These are phyloP conservation scores for Rhinoptilus africanus DNA, from an alignment of 2,113 vertebrate species.

Conservation along the genomic window DNA sequence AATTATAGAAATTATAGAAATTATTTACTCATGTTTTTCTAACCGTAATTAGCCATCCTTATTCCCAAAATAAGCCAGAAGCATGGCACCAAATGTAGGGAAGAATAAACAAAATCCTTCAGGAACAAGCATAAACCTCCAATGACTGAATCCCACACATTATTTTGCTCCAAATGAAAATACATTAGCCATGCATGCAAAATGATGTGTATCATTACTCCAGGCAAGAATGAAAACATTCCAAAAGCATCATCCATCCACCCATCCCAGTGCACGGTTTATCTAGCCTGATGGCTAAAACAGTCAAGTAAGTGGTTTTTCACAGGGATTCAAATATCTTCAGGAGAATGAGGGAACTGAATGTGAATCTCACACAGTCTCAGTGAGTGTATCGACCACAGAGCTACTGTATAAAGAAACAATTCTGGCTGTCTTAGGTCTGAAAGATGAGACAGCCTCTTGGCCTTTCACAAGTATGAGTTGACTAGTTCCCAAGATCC, in stretches of 20 bases:
- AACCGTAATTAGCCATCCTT: background rate
- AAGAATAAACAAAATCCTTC: background rate
- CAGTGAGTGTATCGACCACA: accelerated
- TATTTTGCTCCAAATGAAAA: background rate
- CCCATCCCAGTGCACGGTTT: background rate
- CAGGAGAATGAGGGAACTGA: background rate
- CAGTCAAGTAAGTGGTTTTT: background rate
- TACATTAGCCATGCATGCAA: background rate
- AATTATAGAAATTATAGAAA: background rate
- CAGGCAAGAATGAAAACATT: background rate
- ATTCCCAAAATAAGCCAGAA: background rate
- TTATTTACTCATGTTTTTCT: background rate
- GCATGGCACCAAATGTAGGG: background rate
- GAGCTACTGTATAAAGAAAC: background rate
- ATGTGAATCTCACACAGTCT: background rate
- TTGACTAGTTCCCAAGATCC: background rate
- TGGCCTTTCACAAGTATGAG: background rate
- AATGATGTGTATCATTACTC: background rate
- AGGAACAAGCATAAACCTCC: background rate
- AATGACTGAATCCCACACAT: background rate
- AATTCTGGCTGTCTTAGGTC: background rate
- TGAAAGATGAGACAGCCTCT: background rate
- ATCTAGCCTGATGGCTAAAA: background rate
- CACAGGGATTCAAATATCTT: background rate
- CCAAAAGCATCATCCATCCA: background rate